Evolutionary conservation across 2,888 invertebrate genomes (phyloP).

Genomic region (Eulithis testata): DNA sequence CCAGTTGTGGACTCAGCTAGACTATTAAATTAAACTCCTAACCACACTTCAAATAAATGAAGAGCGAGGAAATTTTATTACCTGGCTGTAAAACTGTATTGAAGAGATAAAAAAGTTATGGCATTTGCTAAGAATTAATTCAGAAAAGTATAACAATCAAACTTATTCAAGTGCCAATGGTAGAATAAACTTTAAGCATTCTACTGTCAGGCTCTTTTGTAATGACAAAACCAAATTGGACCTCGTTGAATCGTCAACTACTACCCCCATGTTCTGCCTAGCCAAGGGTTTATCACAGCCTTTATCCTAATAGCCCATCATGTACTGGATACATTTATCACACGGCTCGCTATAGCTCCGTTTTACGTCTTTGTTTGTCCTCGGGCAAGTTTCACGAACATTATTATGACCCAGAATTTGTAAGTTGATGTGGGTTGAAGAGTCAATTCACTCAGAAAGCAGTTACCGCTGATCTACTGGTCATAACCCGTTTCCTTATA

Average conservation of each 20-base stretch:
- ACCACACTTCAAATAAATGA: not conserved
- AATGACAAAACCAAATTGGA: no score
- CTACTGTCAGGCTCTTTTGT: no score
- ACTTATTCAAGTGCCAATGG: no score
- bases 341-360: conserved; percentile 13
- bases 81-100: not conserved
- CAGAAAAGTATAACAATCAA: no score
- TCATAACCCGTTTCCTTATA: no score
- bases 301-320: conserved; percentile 10
- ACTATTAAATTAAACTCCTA: conserved; percentile 3
- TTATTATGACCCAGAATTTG: conserved; percentile 5
- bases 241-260: no score
- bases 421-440: conserved; percentile 9
- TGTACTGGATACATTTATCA: conserved; percentile 11
- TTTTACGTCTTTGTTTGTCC: conserved; percentile 14
- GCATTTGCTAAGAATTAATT: no score
- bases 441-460: not conserved
- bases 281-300: not conserved
- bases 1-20: conserved; percentile 13
- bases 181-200: no score
- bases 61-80: not conserved
- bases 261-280: not conserved
- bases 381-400: conserved; percentile 4
- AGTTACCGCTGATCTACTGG: not conserved
- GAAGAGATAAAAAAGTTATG: no score